phyloP scores from a whole-genome alignment of 2,113 vertebrate species.

The Vireo altiloquus region DNA sequence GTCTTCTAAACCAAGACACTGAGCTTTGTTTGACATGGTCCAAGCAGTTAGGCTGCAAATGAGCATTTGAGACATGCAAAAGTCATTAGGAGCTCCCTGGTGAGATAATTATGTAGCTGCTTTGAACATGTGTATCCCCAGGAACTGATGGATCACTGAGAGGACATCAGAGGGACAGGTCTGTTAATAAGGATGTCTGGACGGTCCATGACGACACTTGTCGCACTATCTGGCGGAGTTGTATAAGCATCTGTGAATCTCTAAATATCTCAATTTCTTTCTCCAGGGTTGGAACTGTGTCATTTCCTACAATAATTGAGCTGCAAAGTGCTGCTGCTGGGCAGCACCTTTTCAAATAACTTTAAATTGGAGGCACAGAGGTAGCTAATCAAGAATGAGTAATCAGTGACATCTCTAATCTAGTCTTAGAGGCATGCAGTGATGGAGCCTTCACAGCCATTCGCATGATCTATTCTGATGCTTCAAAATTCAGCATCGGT shows the following conservation, averaged over 20 bases:
- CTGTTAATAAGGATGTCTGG: constrained; percentile 9
- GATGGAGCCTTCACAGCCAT: background rate
- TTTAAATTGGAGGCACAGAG: background rate
- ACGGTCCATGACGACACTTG: background rate
- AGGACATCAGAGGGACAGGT: background rate
- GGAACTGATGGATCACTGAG: background rate
- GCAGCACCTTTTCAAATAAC: background rate
- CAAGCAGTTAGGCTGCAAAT: background rate
- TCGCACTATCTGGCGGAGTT: background rate
- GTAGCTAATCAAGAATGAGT: background rate
- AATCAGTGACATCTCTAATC: background rate
- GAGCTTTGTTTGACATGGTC: background rate
- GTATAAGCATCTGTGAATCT: background rate
- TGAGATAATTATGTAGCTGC: background rate
- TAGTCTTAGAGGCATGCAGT: background rate
- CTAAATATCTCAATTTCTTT: background rate
- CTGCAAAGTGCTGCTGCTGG: background rate
- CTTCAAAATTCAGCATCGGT: background rate
- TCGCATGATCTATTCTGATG: background rate
- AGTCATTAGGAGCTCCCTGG: background rate
- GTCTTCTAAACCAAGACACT: too few relatives aligned
- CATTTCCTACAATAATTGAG: background rate
- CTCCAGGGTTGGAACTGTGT: background rate
- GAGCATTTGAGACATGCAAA: background rate
- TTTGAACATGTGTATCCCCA: background rate